A percentile compares a stretch with the other conserved stretches of the same genome.
These are phyloP conservation scores for Pheosia gnoma DNA, from an alignment of 2,888 invertebrate species.

Conservation along the genomic window DNA sequence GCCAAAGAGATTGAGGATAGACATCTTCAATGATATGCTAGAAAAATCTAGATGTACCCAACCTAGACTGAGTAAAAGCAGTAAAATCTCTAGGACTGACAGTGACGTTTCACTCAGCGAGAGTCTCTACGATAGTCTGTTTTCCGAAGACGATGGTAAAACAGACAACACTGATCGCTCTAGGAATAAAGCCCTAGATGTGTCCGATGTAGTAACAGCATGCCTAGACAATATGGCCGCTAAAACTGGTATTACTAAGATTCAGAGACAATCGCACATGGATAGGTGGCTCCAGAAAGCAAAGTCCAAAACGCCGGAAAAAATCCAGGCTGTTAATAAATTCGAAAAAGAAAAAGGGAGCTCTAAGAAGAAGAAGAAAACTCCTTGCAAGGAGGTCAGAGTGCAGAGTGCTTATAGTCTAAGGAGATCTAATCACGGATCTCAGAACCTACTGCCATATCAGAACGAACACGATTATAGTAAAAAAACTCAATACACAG, in stretches of 20 bases:
- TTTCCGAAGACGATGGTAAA: constrained; percentile 71
- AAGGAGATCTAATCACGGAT: constrained; percentile 55
- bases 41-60: constrained; percentile 51
- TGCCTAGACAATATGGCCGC: constrained; percentile 80
- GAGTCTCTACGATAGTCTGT: constrained; percentile 75
- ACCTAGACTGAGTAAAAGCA: constrained; percentile 55
- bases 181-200: constrained; percentile 66
- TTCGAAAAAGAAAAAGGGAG: constrained; percentile 31
- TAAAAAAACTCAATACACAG: constrained; percentile 17
- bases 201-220: constrained; percentile 77
- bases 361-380: constrained; percentile 47
- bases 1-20: constrained; percentile 83
- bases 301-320: constrained; percentile 79
- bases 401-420: constrained; percentile 50
- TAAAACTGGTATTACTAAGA: constrained; percentile 77
- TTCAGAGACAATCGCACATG: constrained; percentile 80
- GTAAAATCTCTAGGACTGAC: constrained; percentile 65
- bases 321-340: constrained; percentile 43
- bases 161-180: constrained; percentile 56
- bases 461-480: constrained; percentile 60
- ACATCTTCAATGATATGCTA: constrained; percentile 74
- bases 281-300: constrained; percentile 81
- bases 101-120: constrained; percentile 79
- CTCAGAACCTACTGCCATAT: constrained; percentile 46
- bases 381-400: constrained; percentile 33